Conservation (phyloP, 1,140 invertebrate species). For the Atta colombica region DNA sequence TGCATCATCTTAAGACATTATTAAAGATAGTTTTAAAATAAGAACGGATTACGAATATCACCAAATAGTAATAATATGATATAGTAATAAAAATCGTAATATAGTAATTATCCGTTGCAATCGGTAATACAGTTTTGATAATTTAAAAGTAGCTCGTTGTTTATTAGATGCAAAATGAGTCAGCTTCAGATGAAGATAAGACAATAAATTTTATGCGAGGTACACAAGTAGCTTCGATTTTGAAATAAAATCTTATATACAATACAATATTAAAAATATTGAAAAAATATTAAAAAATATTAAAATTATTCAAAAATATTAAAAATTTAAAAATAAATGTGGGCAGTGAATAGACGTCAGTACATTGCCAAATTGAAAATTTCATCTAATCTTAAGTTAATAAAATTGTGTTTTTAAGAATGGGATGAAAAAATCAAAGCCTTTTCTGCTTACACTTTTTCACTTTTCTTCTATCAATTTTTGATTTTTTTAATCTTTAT, state of each 20-base stretch:
- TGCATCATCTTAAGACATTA: no score
- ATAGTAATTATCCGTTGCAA: neutral
- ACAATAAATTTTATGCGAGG: neutral
- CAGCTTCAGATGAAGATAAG: neutral
- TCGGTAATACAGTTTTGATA: neutral
- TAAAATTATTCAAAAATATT: neutral
- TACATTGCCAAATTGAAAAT: neutral
- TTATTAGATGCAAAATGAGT: constrained; percentile 20
- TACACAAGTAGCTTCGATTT: neutral
- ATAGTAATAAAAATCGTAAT: neutral
- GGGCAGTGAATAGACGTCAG: neutral
- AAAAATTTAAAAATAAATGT: neutral
- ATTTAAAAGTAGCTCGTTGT: neutral
- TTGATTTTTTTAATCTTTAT: neutral
- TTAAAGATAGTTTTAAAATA: no score
- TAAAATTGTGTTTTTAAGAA: neutral
- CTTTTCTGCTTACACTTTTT: neutral
- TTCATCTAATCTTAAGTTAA: neutral
- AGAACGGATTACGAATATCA: no score
- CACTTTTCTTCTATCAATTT: neutral
- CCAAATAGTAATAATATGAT: neutral
- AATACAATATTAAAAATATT: neutral
- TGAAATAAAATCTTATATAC: neutral
- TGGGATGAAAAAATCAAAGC: neutral
- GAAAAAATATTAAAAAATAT: neutral